phyloP scores from a whole-genome alignment of 2,797 vertebrate genomes.

The Coranthus polyacanthus region DNA sequence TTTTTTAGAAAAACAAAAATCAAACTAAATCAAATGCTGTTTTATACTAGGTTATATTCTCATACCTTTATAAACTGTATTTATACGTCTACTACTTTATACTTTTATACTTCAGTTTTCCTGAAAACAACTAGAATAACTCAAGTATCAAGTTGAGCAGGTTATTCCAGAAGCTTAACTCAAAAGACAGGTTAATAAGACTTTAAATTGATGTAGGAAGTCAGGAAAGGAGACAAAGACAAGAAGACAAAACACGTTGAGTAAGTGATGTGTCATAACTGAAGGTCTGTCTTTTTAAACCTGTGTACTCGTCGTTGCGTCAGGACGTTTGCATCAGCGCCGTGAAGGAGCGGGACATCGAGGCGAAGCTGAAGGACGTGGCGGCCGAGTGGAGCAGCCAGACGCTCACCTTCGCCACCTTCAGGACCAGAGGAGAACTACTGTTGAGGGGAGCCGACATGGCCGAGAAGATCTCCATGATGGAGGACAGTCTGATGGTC shows the following conservation, averaged over 20 bases:
- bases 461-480: conserved; percentile 84
- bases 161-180: too few species aligned
- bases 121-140: background rate
- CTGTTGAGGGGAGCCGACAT: conserved; percentile 87
- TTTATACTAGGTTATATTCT: too few species aligned
- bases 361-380: conserved; percentile 87
- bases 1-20: conserved; percentile 25
- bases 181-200: too few species aligned
- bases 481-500: conserved; percentile 91
- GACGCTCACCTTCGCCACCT: conserved; percentile 82
- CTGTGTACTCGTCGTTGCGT: background rate
- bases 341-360: conserved; percentile 90
- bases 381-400: conserved; percentile 86
- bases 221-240: too few species aligned
- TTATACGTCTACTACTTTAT: too few species aligned
- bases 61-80: too few species aligned
- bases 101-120: too few species aligned
- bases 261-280: too few species aligned
- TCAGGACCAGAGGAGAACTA: conserved; percentile 89
- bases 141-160: background rate
- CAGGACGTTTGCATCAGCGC: conserved; percentile 91
- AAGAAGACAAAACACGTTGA: too few species aligned
- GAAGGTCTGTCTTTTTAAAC: too few species aligned
- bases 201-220: too few species aligned
- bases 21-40: background rate